A percentile compares a stretch with the other conserved stretches of the same genome.
Evolutionary conservation across 2,113 vertebrate genomes (phyloP).

Genomic region (Quiscalus mexicanus): DNA sequence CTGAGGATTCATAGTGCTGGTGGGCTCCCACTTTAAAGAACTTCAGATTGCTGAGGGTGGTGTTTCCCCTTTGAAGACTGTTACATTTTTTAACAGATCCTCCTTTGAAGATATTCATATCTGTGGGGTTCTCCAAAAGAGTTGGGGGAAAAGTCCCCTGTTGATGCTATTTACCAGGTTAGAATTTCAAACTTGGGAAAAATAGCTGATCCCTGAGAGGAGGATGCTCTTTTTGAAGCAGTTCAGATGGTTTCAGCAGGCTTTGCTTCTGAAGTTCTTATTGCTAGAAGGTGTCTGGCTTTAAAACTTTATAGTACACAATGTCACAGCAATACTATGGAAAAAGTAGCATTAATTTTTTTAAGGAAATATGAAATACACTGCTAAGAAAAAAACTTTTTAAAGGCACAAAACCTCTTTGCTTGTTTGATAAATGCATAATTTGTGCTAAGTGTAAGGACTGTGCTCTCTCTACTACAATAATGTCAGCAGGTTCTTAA

Average conservation of each 20-base stretch:
- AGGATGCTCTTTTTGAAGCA: conserved; percentile 76
- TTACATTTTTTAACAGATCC: conserved; percentile 77
- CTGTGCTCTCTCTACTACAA: background rate
- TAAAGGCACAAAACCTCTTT: background rate
- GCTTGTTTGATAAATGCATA: background rate
- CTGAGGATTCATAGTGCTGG: conserved; percentile 68
- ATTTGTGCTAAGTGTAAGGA: background rate
- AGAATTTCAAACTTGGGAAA: conserved; percentile 70
- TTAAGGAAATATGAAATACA: background rate
- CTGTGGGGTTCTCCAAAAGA: conserved; percentile 74
- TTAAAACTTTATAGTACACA: conserved; percentile 55
- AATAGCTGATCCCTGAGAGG: conserved; percentile 68
- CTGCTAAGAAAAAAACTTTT: background rate
- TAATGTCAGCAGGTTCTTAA: background rate
- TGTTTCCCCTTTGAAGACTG: conserved; percentile 79
- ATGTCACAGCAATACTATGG: background rate
- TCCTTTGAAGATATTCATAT: conserved; percentile 78
- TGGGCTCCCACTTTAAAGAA: conserved; percentile 78
- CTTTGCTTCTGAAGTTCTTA: conserved; percentile 73
- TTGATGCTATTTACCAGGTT: conserved; percentile 77
- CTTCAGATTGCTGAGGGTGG: conserved; percentile 77
- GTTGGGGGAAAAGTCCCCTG: conserved; percentile 60
- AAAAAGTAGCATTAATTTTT: background rate
- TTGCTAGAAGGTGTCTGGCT: conserved; percentile 63
- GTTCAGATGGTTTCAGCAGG: conserved; percentile 70